Percentiles rank a stretch among this genome's conserved stretches.
phyloP scores from a whole-genome alignment of 2,888 invertebrate genomes.

The Papilio protenor region DNA sequence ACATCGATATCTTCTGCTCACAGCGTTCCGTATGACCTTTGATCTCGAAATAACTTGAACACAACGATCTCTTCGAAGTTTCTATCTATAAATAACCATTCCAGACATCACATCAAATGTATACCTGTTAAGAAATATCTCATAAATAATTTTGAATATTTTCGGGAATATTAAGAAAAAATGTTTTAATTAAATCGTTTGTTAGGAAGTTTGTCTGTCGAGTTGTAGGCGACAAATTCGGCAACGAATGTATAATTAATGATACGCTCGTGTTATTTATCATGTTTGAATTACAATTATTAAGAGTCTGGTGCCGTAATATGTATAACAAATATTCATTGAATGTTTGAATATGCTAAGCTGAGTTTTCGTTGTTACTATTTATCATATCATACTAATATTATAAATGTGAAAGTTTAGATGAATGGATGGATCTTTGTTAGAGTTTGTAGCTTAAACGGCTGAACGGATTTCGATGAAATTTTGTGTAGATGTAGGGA shows the following conservation, averaged over 20 bases:
- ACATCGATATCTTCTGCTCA: too few relatives aligned
- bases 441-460: too few relatives aligned
- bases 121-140: neutral
- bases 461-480: too few relatives aligned
- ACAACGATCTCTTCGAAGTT: neutral
- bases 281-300: constrained; percentile 33
- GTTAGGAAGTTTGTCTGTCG: constrained; percentile 31
- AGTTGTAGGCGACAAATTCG: constrained; percentile 12
- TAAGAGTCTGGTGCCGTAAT: constrained; percentile 12
- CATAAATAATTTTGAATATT: neutral
- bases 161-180: neutral
- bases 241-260: constrained; percentile 42
- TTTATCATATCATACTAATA: neutral
- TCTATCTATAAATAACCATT: neutral
- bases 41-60: neutral
- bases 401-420: too few relatives aligned
- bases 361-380: neutral
- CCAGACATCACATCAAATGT: neutral
- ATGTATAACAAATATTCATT: constrained; percentile 12
- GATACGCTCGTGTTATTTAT: constrained; percentile 31
- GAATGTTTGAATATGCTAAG: neutral
- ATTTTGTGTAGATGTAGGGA: too few relatives aligned
- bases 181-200: constrained; percentile 36
- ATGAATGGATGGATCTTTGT: too few relatives aligned
- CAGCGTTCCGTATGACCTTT: neutral